Evolutionary conservation across 1,140 invertebrate genomes (phyloP).

Genomic region (Drosophila eugracilis): DNA sequence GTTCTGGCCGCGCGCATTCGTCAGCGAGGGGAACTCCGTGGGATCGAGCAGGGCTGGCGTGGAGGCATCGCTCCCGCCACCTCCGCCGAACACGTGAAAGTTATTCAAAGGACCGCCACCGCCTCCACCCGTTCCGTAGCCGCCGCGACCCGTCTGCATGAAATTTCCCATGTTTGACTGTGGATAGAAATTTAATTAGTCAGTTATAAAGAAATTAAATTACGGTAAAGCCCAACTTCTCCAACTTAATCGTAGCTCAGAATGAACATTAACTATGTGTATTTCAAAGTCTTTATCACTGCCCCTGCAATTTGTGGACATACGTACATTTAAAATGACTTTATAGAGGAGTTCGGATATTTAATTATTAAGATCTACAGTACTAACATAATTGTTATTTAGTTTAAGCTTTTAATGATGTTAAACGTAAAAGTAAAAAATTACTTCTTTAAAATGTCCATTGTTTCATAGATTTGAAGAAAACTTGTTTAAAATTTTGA

Average conservation of each 20-base stretch:
- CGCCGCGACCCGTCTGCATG: slow-evolving; percentile 86
- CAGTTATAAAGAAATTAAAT: not conserved
- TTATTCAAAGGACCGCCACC: slow-evolving; percentile 86
- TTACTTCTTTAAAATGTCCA: too few species aligned
- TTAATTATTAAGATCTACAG: too few species aligned
- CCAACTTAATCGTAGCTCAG: not conserved
- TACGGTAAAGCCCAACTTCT: not conserved
- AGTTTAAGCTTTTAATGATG: too few species aligned
- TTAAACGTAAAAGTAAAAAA: too few species aligned
- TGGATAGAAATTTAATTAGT: slow-evolving; percentile 17
- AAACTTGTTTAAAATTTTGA: too few species aligned
- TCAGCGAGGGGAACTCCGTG: slow-evolving; percentile 95
- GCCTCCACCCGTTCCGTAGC: slow-evolving; percentile 87
- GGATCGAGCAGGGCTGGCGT: slow-evolving; percentile 94
- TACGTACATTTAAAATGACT: too few species aligned
- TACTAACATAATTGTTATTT: too few species aligned
- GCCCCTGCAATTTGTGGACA: not conserved
- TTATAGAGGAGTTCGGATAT: too few species aligned
- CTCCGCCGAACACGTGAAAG: slow-evolving; percentile 91
- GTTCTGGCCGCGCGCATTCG: slow-evolving; percentile 90
- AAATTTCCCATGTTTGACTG: slow-evolving; percentile 84
- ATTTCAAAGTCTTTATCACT: too few species aligned
- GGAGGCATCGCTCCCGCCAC: slow-evolving; percentile 88
- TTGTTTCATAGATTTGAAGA: too few species aligned
- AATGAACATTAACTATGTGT: not conserved